Evolutionary conservation across 2,888 invertebrate species (phyloP).

Genomic region (Melipona beecheii): DNA sequence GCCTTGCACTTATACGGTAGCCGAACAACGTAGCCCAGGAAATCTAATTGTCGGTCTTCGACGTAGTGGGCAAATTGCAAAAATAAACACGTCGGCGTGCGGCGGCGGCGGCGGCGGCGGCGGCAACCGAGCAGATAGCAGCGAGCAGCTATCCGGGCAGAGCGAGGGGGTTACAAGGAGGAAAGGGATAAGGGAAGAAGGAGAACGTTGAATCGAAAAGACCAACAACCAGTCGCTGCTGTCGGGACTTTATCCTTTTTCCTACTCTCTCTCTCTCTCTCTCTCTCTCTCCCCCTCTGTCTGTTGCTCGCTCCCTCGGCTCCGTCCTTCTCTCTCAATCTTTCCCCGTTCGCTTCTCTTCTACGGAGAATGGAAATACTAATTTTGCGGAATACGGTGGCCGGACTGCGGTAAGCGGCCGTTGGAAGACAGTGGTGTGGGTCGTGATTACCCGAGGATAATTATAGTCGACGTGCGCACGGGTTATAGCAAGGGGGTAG

Average conservation of each 20-base stretch:
- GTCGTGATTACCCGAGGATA: slow-evolving; percentile 83
- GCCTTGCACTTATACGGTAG: slow-evolving; percentile 82
- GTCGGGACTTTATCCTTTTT: slow-evolving; percentile 60
- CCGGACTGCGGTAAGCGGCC: slow-evolving; percentile 83
- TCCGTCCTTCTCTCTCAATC: background rate
- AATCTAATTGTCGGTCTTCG: slow-evolving; percentile 83
- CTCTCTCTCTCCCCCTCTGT: background rate
- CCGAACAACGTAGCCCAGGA: slow-evolving; percentile 77
- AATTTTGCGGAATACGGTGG: slow-evolving; percentile 84
- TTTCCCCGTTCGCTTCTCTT: slow-evolving; percentile 68
- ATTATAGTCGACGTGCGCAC: slow-evolving; percentile 82
- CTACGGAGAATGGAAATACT: slow-evolving; percentile 83
- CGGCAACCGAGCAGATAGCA: slow-evolving; percentile 61
- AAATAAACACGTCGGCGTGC: slow-evolving; percentile 81
- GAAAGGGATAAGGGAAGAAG: slow-evolving; percentile 53
- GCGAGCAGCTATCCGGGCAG: slow-evolving; percentile 43
- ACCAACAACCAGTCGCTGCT: slow-evolving; percentile 60
- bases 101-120: slow-evolving; percentile 56
- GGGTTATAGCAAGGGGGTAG: slow-evolving; percentile 70
- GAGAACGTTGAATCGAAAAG: slow-evolving; percentile 64
- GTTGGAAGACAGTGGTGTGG: slow-evolving; percentile 80
- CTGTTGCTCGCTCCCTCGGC: background rate
- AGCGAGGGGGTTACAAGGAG: slow-evolving; percentile 58
- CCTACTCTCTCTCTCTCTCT: background rate
- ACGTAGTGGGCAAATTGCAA: slow-evolving; percentile 80